phyloP scores from a whole-genome alignment of 2,888 invertebrate genomes.

The Drosophila greeni region DNA sequence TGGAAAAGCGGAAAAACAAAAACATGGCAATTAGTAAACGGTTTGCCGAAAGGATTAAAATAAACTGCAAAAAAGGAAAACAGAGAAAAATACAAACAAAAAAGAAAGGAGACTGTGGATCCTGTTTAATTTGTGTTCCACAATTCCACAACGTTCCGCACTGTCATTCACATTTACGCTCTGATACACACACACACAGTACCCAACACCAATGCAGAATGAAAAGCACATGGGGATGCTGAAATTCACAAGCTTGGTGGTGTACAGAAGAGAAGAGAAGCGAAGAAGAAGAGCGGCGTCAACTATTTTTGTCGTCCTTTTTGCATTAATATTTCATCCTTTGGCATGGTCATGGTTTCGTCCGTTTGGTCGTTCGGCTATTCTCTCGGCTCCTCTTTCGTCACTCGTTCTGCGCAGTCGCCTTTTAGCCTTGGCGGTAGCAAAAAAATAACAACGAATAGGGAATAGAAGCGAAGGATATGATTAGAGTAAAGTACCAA shows the following conservation, averaged over 20 bases:
- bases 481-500: background rate
- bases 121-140: slow-evolving; percentile 32
- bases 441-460: slow-evolving; percentile 15
- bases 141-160: slow-evolving; percentile 42
- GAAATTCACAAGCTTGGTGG: slow-evolving; percentile 35
- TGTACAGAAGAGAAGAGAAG: slow-evolving; percentile 42
- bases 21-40: slow-evolving; percentile 14
- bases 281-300: slow-evolving; percentile 5
- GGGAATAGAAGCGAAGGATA: slow-evolving; percentile 5
- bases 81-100: slow-evolving; percentile 8
- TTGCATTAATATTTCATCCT: slow-evolving; percentile 63
- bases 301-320: slow-evolving; percentile 37
- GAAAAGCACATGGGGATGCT: slow-evolving; percentile 50
- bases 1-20: slow-evolving; percentile 23
- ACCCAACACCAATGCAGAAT: background rate
- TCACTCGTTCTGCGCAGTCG: slow-evolving; percentile 27
- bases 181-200: slow-evolving; percentile 3
- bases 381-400: slow-evolving; percentile 18
- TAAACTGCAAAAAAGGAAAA: slow-evolving; percentile 2
- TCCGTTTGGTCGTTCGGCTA: slow-evolving; percentile 23
- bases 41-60: slow-evolving; percentile 6
- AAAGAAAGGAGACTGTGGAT: slow-evolving; percentile 8
- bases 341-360: slow-evolving; percentile 78
- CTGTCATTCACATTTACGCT: slow-evolving; percentile 45
- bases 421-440: slow-evolving; percentile 8